A percentile compares a stretch with the other conserved stretches of the same genome.
Conservation (phyloP, 2,888 invertebrate species). For the Maniola hyperantus region DNA sequence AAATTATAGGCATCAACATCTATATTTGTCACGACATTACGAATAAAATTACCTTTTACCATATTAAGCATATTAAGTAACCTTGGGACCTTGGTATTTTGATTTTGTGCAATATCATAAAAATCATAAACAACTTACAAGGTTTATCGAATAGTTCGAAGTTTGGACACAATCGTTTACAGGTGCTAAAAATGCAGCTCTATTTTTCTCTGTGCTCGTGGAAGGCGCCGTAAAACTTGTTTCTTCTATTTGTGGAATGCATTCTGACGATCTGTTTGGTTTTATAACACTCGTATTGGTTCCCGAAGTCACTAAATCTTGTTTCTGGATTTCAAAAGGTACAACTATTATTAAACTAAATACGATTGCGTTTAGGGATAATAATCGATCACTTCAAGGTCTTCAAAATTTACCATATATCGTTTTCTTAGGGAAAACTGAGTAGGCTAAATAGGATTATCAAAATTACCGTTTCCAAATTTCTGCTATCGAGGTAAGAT, state of each 20-base stretch:
- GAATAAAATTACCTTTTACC: constrained; percentile 1
- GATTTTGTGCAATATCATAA: constrained; percentile 18
- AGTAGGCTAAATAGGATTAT: background rate
- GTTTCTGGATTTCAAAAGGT: background rate
- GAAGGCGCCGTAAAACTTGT: background rate
- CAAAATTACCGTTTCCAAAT: background rate
- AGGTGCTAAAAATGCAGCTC: constrained; percentile 19
- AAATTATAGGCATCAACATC: background rate
- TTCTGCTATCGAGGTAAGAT: background rate
- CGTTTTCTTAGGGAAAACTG: background rate
- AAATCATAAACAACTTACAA: constrained; percentile 52
- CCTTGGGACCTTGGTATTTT: constrained; percentile 6
- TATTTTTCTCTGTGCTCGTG: constrained; percentile 9
- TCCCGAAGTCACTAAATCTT: background rate
- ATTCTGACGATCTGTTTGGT: background rate
- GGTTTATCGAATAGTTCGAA: constrained; percentile 58
- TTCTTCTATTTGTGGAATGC: background rate
- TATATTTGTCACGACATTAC: background rate
- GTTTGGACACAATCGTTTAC: constrained; percentile 55
- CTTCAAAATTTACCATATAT: background rate
- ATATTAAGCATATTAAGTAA: constrained; percentile 1
- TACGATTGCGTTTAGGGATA: no score
- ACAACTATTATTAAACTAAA: background rate
- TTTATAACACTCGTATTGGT: background rate
- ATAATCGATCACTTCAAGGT: no score